Percentiles rank a stretch among this genome's conserved stretches.
phyloP scores from a whole-genome alignment of 2,113 vertebrate species.

The Sclerurus mexicanus region DNA sequence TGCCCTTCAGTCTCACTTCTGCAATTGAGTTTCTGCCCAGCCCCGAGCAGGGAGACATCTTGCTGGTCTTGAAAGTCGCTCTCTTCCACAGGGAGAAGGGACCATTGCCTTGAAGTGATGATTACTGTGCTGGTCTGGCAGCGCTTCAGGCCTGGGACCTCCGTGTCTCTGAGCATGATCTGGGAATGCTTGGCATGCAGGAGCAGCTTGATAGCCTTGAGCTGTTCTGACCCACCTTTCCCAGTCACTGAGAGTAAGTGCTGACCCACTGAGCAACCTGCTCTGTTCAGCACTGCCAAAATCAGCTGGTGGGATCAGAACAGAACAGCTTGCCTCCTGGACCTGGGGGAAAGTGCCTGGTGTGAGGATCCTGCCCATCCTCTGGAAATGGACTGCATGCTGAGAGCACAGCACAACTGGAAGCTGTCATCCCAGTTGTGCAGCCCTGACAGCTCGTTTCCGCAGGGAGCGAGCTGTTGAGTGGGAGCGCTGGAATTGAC shows the following conservation, averaged over 20 bases:
- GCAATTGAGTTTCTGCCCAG: neutral
- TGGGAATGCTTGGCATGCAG: neutral
- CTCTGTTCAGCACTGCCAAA: neutral
- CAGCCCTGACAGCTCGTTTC: constrained; percentile 3
- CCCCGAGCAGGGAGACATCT: neutral
- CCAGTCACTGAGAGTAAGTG: rapidly evolving
- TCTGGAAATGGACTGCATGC: rapidly evolving
- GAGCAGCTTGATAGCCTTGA: neutral
- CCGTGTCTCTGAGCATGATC: rapidly evolving
- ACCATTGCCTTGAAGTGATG: neutral
- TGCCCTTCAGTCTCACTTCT: neutral
- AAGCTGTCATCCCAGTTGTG: neutral
- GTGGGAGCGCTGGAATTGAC: neutral
- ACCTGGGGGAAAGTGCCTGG: neutral
- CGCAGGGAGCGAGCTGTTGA: rapidly evolving
- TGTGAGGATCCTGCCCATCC: neutral
- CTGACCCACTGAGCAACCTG: neutral
- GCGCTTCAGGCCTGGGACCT: neutral
- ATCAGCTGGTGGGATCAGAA: neutral
- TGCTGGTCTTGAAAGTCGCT: rapidly evolving
- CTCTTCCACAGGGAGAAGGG: neutral
- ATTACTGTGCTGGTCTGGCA: neutral
- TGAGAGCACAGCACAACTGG: neutral
- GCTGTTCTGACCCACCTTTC: neutral
- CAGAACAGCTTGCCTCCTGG: neutral